Percentiles rank a stretch among this genome's conserved stretches.
Evolutionary conservation across 2,797 vertebrate genomes (phyloP).

Genomic region (Xenopus petersii): DNA sequence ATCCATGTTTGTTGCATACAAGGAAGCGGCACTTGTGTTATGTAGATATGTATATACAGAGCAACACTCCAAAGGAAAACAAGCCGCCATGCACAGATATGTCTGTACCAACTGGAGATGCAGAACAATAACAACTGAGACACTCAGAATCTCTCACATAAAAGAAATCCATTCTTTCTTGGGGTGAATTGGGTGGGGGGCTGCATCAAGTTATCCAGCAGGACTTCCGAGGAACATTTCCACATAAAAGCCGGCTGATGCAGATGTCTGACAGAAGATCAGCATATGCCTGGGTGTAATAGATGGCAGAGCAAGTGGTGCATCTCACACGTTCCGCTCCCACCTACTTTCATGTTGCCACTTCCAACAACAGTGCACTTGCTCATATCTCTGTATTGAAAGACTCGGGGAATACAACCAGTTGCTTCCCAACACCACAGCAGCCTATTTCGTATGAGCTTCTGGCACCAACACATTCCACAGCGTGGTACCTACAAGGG

Average conservation of each 20-base stretch:
- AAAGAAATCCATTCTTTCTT: slow-evolving; percentile 22
- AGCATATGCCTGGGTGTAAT: slow-evolving; percentile 19
- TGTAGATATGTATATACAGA: slow-evolving; percentile 3
- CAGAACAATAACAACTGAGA: neutral
- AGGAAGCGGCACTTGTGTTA: neutral
- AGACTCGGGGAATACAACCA: neutral
- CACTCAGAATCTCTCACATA: slow-evolving; percentile 27
- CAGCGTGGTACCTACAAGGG: too few relatives aligned
- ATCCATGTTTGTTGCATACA: neutral
- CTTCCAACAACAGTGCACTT: slow-evolving; percentile 15
- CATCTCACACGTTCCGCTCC: neutral
- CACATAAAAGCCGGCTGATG: slow-evolving; percentile 34
- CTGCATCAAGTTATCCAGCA: slow-evolving; percentile 25
- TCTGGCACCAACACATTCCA: neutral
- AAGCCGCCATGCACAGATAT: neutral
- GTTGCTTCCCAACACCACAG: neutral
- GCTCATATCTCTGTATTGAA: neutral
- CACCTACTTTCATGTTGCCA: slow-evolving; percentile 17
- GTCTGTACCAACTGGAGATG: neutral
- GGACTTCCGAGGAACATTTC: slow-evolving; percentile 34
- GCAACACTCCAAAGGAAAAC: neutral
- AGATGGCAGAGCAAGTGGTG: slow-evolving; percentile 4
- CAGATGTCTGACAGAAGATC: slow-evolving; percentile 37
- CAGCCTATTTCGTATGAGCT: neutral
- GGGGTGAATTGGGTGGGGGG: too few relatives aligned